These are phyloP conservation scores for Osmoderma eremita DNA, from an alignment of 2,888 invertebrate species.

Conservation along the genomic window DNA sequence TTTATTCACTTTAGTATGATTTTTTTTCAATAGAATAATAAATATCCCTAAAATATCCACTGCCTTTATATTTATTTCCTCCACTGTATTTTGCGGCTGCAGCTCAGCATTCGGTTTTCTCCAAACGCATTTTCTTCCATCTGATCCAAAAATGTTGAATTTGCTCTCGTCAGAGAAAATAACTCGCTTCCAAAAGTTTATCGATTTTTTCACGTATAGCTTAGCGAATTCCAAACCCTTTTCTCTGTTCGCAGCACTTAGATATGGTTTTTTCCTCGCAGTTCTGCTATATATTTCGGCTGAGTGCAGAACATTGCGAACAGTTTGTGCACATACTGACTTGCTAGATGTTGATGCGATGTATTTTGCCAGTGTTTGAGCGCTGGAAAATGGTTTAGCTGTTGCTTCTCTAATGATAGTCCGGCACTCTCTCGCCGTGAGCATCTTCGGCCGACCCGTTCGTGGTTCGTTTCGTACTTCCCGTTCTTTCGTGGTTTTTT, in stretches of 20 bases:
- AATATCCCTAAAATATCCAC: no score
- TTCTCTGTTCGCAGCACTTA: background rate
- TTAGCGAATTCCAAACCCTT: background rate
- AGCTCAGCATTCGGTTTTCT: no score
- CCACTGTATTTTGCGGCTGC: no score
- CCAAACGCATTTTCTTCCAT: no score
- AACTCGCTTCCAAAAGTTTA: background rate
- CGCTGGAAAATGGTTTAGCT: no score
- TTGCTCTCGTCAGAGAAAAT: background rate
- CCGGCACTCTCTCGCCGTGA: background rate
- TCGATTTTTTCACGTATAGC: background rate
- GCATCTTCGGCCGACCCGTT: background rate
- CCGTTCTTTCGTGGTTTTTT: background rate
- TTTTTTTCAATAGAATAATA: no score
- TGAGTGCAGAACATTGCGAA: background rate
- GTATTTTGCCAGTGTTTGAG: background rate
- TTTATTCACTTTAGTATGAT: no score
- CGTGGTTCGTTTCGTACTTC: background rate
- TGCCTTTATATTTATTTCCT: no score
- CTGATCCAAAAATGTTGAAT: background rate
- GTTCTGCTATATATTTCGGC: background rate
- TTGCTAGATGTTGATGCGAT: background rate
- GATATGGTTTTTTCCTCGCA: background rate
- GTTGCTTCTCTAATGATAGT: background rate
- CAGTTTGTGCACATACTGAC: background rate